phyloP scores from a whole-genome alignment of 2,888 invertebrate genomes.

The Dasysyrphus albostriatus region DNA sequence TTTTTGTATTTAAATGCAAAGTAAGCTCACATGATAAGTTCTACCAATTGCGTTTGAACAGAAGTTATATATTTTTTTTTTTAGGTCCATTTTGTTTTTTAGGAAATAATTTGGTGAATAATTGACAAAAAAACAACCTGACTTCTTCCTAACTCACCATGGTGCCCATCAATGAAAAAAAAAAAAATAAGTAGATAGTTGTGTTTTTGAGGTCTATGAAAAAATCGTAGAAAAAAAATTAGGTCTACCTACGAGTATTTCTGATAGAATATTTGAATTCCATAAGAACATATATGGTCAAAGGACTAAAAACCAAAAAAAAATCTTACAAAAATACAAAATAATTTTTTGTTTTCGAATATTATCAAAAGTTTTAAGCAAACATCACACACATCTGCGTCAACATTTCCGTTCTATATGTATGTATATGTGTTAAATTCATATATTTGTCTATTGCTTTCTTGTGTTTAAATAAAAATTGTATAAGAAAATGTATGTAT shows the following conservation, averaged over 20 bases:
- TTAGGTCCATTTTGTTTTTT: neutral
- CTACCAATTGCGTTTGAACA: neutral
- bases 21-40: slow-evolving; percentile 31
- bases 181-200: neutral
- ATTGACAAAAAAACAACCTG: neutral
- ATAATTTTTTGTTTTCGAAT: slow-evolving; percentile 13
- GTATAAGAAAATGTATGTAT: slow-evolving; percentile 21
- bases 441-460: slow-evolving; percentile 33
- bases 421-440: slow-evolving; percentile 49
- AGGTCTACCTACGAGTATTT: neutral
- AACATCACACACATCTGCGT: slow-evolving; percentile 62
- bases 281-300: no score
- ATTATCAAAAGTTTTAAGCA: slow-evolving; percentile 68
- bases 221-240: neutral
- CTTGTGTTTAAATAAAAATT: slow-evolving; percentile 10
- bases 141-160: neutral
- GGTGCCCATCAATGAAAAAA: neutral
- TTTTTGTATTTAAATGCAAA: slow-evolving; percentile 26
- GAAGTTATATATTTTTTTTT: neutral
- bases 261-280: no score
- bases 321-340: neutral
- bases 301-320: no score
- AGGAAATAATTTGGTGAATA: neutral
- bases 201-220: neutral
- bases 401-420: slow-evolving; percentile 49